These are phyloP conservation scores for Basileuterus tristriatus DNA, from an alignment of 2,797 vertebrate species.

Conservation along the genomic window DNA sequence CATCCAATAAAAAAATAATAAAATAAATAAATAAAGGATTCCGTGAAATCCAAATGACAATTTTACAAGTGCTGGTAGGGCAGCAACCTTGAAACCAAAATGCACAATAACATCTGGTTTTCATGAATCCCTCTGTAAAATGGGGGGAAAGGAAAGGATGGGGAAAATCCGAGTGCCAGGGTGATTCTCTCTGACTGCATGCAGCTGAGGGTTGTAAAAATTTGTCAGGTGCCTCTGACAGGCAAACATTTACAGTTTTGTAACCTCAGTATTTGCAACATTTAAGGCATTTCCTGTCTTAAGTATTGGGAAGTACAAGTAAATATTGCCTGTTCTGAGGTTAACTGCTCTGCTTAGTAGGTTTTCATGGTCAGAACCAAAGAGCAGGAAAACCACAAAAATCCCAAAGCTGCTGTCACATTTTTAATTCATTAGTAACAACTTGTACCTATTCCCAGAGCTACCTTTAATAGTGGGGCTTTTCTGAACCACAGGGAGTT, in stretches of 20 bases:
- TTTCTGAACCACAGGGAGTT: background rate
- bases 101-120: background rate
- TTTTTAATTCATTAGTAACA: conserved; percentile 37
- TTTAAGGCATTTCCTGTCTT: conserved; percentile 66
- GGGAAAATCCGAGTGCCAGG: background rate
- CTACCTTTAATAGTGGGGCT: background rate
- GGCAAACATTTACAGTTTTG: conserved; percentile 50
- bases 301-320: conserved; percentile 41
- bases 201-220: conserved; percentile 4
- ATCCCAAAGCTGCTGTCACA: conserved; percentile 31
- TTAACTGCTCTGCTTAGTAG: conserved; percentile 22
- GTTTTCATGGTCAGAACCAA: background rate
- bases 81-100: background rate
- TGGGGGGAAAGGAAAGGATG: background rate
- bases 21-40: background rate
- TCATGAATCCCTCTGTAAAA: background rate
- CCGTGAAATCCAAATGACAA: background rate
- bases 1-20: background rate
- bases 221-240: conserved; percentile 31
- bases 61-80: background rate
- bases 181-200: background rate
- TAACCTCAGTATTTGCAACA: conserved; percentile 62
- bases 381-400: conserved; percentile 39
- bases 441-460: background rate
- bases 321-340: conserved; percentile 56